Conservation (phyloP, 2,888 invertebrate genomes). For the Hemicrepidius hirtus region DNA sequence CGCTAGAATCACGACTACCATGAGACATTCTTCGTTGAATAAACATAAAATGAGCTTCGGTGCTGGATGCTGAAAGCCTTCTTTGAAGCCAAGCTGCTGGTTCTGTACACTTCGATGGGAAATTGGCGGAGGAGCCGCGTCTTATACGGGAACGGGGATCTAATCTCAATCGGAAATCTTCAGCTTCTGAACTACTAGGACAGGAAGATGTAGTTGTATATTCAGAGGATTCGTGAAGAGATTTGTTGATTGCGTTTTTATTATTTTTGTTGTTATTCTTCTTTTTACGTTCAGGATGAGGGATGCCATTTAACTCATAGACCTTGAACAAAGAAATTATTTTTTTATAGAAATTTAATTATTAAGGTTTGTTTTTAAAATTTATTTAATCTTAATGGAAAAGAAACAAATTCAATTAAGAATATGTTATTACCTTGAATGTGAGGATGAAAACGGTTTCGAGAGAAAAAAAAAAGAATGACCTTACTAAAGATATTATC, state of each 20-base stretch:
- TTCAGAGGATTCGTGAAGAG: conserved; percentile 62
- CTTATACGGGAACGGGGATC: conserved; percentile 70
- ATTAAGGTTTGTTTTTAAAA: no score
- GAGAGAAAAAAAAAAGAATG: not conserved
- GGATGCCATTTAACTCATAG: conserved; percentile 83
- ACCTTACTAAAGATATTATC: no score
- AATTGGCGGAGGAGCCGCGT: conserved; percentile 72
- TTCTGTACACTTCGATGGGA: conserved; percentile 74
- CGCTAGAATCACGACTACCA: conserved; percentile 77
- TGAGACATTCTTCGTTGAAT: conserved; percentile 77
- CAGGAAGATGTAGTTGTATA: conserved; percentile 72
- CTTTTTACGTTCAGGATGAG: conserved; percentile 83
- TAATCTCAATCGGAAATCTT: conserved; percentile 69
- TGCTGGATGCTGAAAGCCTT: conserved; percentile 78
- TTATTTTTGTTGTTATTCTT: conserved; percentile 80
- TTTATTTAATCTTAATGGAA: no score
- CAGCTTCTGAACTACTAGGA: conserved; percentile 74
- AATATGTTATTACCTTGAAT: no score
- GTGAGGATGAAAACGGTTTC: not conserved
- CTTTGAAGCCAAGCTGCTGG: conserved; percentile 80
- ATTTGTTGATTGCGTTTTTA: conserved; percentile 65
- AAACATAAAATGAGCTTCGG: conserved; percentile 77
- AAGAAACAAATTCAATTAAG: no score
- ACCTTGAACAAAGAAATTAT: conserved; percentile 68
- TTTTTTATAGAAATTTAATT: not conserved